Evolutionary conservation across 2,888 invertebrate genomes (phyloP), one percentile per base, ranked within the genome.

Genomic region (Drosophila atroscutellata): DNA sequence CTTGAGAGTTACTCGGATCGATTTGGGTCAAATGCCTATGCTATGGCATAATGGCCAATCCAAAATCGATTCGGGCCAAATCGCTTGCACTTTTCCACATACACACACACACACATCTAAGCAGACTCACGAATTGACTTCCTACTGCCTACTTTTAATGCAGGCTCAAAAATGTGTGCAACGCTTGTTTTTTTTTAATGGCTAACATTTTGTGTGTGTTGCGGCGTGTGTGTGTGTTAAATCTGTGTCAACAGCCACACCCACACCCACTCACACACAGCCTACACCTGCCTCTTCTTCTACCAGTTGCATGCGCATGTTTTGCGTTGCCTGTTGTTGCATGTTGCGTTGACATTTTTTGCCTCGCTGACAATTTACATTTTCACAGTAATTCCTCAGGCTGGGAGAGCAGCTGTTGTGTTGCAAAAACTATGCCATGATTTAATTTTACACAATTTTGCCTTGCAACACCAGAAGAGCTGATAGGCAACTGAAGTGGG

Each of bases 21-120:
- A 70, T 71, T 62, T 70, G 71, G 71, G 71, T 70, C 71, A 69
- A 62, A 51, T 30, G 39, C 64, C 49, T n/a, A 8, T 7, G 28
- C 56, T 64, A 42, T 58, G 45, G 32, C 69, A 72, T 81, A 84
- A 88, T 87, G 74, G 88, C 81, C 86, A 86, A 86, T 88, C 79
- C 76, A 86, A 77, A 83, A 85, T 88, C 88, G 86, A 85, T 85
- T 85, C 63, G 71, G 86, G 83, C 69, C 84, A 83, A 81, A 83
- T 80, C 83, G 83, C 37, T 78, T 81, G 79, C 80, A 80, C 79
- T 82, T 79, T 76, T 69, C 56, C 32, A 28, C 42, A 50, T n/a
- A 49, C 11, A 3, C 15, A 30, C n/a, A 32, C 18, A 45, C 56
- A 49, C 15, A 24, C 24, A 45, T 65, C 85, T 80, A 74, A 77